Conservation (phyloP, 2,797 vertebrate genomes). For the Bradypus variegatus region DNA sequence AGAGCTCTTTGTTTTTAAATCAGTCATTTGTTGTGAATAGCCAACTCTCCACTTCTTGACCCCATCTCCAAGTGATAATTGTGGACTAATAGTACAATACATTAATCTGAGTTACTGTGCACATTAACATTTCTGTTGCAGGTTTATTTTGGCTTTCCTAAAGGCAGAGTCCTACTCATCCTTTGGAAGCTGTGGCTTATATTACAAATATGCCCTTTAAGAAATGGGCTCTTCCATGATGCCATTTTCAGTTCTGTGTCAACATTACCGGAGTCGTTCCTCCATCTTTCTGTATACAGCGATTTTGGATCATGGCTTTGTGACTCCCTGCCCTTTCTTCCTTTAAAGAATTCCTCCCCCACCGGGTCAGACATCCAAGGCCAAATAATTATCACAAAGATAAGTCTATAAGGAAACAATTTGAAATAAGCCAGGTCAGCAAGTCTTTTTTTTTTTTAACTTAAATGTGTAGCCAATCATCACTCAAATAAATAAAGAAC, state of each 20-base stretch:
- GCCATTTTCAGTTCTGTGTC: slow-evolving; percentile 63
- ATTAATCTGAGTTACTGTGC: slow-evolving; percentile 79
- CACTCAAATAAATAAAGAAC: slow-evolving; percentile 68
- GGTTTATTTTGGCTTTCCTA: slow-evolving; percentile 68
- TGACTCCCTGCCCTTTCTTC: background rate
- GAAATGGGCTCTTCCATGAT: slow-evolving; percentile 55
- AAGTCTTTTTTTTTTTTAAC: slow-evolving; percentile 55
- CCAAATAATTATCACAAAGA: slow-evolving; percentile 67
- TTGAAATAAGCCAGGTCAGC: slow-evolving; percentile 64
- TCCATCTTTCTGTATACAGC: slow-evolving; percentile 52
- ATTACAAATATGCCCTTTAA: slow-evolving; percentile 61
- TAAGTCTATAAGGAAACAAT: slow-evolving; percentile 61
- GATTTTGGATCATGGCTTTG: slow-evolving; percentile 38
- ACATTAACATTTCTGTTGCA: slow-evolving; percentile 71
- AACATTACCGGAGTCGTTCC: slow-evolving; percentile 52
- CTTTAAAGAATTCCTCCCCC: slow-evolving; percentile 49
- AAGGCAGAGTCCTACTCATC: slow-evolving; percentile 54
- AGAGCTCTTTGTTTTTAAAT: slow-evolving; percentile 87
- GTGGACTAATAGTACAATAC: slow-evolving; percentile 79
- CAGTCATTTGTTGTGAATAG: slow-evolving; percentile 83
- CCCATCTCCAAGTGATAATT: slow-evolving; percentile 79
- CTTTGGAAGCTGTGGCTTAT: slow-evolving; percentile 53
- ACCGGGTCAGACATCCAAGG: slow-evolving; percentile 45
- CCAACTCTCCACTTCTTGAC: slow-evolving; percentile 80
- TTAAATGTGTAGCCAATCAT: slow-evolving; percentile 60